Evolutionary conservation across 2,797 vertebrate species (phyloP).

Genomic region (Manis crassicaudata): DNA sequence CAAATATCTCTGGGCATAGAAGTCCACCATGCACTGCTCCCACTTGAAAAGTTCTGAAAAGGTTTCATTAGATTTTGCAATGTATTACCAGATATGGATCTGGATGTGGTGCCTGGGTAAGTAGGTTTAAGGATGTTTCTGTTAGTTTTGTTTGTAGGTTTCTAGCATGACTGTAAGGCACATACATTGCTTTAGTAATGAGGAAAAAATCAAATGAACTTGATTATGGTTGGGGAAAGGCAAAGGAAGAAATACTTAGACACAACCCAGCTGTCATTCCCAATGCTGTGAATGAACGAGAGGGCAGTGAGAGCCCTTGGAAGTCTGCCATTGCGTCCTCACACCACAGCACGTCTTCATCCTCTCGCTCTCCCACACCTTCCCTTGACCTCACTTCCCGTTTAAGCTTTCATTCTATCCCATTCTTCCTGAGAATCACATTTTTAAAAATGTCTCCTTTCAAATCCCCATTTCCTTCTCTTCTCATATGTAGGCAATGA

Average conservation of each 20-base stretch:
- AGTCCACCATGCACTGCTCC: background rate
- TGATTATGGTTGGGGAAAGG: background rate
- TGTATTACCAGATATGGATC: background rate
- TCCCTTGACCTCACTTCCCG: background rate
- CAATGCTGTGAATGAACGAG: background rate
- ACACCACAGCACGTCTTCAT: background rate
- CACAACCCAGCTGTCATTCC: background rate
- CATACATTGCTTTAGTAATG: background rate
- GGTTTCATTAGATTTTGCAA: background rate
- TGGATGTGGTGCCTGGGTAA: background rate
- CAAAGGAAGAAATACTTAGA: background rate
- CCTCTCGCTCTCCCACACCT: background rate
- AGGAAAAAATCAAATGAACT: background rate
- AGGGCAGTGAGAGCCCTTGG: background rate
- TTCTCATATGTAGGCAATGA: background rate
- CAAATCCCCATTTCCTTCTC: background rate
- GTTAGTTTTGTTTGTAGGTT: constrained; percentile 29
- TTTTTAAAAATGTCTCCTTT: background rate
- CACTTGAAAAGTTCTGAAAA: background rate
- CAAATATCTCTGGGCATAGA: background rate
- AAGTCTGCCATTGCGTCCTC: background rate
- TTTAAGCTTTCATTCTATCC: background rate
- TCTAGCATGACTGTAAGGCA: background rate
- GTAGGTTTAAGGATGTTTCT: background rate
- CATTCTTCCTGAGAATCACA: background rate